These are phyloP conservation scores for Rhagoletis zephyria DNA, from an alignment of 1,140 invertebrate species.

Conservation along the genomic window DNA sequence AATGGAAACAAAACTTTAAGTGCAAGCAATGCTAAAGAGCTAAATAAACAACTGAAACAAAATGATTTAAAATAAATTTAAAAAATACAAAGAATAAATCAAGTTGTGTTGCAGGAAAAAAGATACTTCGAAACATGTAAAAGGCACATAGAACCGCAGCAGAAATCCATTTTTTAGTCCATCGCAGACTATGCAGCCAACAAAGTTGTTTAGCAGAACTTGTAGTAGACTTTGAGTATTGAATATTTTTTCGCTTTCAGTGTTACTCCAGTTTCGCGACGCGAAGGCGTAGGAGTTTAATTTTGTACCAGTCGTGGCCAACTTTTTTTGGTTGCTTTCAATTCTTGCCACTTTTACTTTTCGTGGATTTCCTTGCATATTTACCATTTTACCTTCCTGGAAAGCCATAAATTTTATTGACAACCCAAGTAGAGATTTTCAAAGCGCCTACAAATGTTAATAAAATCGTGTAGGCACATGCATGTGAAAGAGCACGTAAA, in stretches of 20 bases:
- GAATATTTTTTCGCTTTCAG: neutral
- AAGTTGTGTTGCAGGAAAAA: too few species aligned
- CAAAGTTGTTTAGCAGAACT: neutral
- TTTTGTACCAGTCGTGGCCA: neutral
- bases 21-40: neutral
- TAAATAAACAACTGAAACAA: too few species aligned
- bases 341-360: slow-evolving; percentile 4
- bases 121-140: too few species aligned
- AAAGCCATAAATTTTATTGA: slow-evolving; percentile 37
- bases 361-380: neutral
- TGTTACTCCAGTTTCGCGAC: slow-evolving; percentile 6
- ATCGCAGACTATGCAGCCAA: too few species aligned
- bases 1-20: neutral
- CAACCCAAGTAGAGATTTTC: neutral
- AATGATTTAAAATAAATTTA: too few species aligned
- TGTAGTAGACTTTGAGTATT: neutral
- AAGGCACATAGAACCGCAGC: too few species aligned
- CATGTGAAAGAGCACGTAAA: too few species aligned
- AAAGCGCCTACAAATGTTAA: neutral
- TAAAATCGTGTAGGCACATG: too few species aligned
- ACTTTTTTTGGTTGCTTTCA: neutral
- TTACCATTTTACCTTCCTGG: neutral
- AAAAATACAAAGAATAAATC: too few species aligned
- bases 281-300: neutral
- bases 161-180: too few species aligned